phyloP scores from a whole-genome alignment of 2,113 vertebrate genomes.

The Boulengeromyrus knoepffleri region DNA sequence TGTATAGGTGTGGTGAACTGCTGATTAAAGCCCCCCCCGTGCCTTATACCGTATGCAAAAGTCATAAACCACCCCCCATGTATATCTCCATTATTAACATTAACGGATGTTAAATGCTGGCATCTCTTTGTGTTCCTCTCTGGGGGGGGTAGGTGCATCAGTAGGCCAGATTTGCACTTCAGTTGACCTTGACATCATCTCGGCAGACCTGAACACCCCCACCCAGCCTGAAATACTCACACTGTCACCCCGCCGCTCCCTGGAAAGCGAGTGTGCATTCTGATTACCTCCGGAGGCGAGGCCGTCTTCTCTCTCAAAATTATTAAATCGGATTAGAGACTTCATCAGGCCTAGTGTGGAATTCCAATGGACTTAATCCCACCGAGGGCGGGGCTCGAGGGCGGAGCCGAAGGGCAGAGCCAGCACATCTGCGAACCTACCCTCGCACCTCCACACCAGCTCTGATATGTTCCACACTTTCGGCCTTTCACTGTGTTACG shows the following conservation, averaged over 20 bases:
- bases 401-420: background rate
- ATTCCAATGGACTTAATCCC: background rate
- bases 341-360: constrained; percentile 5
- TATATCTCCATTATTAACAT: background rate
- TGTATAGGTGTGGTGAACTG: background rate
- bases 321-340: constrained; percentile 24
- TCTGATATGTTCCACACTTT: background rate
- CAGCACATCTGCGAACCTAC: background rate
- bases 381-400: background rate
- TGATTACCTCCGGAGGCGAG: constrained; percentile 1
- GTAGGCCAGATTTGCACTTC: background rate
- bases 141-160: background rate
- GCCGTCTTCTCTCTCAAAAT: constrained; percentile 6
- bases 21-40: background rate
- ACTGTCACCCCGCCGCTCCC: constrained; percentile 2
- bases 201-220: background rate
- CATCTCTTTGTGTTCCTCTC: background rate
- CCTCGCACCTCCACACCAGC: background rate
- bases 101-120: background rate
- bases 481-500: background rate
- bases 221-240: background rate
- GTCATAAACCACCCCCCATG: background rate
- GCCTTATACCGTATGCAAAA: background rate
- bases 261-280: background rate
- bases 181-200: background rate